phyloP scores from a whole-genome alignment of 1,140 invertebrate species.

The Aculops lycopersici region DNA sequence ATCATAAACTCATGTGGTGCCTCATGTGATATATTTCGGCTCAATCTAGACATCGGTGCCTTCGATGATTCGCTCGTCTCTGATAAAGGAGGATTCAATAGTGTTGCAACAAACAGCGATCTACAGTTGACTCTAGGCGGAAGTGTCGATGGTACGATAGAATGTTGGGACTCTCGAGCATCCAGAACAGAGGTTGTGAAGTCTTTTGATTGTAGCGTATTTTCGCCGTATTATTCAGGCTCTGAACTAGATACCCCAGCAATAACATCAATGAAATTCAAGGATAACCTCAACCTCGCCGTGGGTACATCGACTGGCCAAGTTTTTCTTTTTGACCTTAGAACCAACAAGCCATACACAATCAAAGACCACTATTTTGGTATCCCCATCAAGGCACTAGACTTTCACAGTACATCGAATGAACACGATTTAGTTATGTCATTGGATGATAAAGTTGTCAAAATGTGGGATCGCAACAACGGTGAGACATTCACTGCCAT shows the following conservation, averaged over 20 bases:
- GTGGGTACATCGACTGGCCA: slow-evolving; percentile 70
- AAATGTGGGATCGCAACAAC: slow-evolving; percentile 69
- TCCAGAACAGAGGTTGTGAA: not conserved
- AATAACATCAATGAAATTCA: slow-evolving; percentile 41
- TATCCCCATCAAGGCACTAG: slow-evolving; percentile 55
- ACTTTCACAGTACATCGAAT: slow-evolving; percentile 32
- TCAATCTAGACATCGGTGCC: slow-evolving; percentile 78
- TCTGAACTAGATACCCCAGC: slow-evolving; percentile 28
- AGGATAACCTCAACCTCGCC: slow-evolving; percentile 46
- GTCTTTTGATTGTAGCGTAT: slow-evolving; percentile 1
- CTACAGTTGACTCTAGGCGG: slow-evolving; percentile 61
- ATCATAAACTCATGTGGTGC: slow-evolving; percentile 68
- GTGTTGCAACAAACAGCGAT: slow-evolving; percentile 48
- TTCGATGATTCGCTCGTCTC: slow-evolving; percentile 53
- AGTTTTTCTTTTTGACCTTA: slow-evolving; percentile 67
- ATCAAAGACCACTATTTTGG: slow-evolving; percentile 85
- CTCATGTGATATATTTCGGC: slow-evolving; percentile 64
- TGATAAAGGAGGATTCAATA: slow-evolving; percentile 40
- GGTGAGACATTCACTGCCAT: slow-evolving; percentile 74
- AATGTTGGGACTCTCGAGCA: slow-evolving; percentile 73
- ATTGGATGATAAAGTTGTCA: slow-evolving; percentile 61
- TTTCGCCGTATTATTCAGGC: slow-evolving; percentile 15
- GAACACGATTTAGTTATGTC: slow-evolving; percentile 47
- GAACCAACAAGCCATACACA: slow-evolving; percentile 51
- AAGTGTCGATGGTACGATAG: slow-evolving; percentile 60